Conservation (phyloP, 1,140 invertebrate species). For the Kradibia gibbosae region DNA sequence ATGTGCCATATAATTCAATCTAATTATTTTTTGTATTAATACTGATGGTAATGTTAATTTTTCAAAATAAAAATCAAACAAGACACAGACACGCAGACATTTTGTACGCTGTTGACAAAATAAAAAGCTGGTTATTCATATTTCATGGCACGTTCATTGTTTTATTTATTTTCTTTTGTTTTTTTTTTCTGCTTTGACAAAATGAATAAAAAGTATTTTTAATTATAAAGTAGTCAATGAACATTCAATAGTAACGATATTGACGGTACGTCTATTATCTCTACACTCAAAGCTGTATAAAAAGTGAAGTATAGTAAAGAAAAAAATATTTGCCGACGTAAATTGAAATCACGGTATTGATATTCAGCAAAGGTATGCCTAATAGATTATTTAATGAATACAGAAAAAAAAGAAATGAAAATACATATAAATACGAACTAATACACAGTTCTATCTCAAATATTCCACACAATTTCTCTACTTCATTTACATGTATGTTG, state of each 20-base stretch:
- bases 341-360: constrained; percentile 66
- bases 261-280: constrained; percentile 4
- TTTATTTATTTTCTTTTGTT: constrained; percentile 28
- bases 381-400: constrained; percentile 60
- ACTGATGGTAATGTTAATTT: neutral
- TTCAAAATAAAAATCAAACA: constrained; percentile 7
- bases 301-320: constrained; percentile 57
- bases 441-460: constrained; percentile 65
- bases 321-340: constrained; percentile 58
- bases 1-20: constrained; percentile 55
- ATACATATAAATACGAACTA: constrained; percentile 59
- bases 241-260: constrained; percentile 38
- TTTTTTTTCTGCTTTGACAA: neutral
- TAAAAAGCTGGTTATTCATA: constrained; percentile 10
- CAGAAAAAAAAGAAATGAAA: constrained; percentile 52
- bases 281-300: constrained; percentile 33
- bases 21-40: constrained; percentile 18
- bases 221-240: constrained; percentile 35
- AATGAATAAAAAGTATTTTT: constrained; percentile 32
- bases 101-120: neutral
- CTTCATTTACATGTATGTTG: constrained; percentile 69
- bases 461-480: constrained; percentile 67
- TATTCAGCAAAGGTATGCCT: constrained; percentile 62
- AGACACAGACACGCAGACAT: neutral
- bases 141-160: constrained; percentile 20